These are phyloP conservation scores for Drosophila glabriapex DNA, from an alignment of 2,888 invertebrate species.

Conservation along the genomic window DNA sequence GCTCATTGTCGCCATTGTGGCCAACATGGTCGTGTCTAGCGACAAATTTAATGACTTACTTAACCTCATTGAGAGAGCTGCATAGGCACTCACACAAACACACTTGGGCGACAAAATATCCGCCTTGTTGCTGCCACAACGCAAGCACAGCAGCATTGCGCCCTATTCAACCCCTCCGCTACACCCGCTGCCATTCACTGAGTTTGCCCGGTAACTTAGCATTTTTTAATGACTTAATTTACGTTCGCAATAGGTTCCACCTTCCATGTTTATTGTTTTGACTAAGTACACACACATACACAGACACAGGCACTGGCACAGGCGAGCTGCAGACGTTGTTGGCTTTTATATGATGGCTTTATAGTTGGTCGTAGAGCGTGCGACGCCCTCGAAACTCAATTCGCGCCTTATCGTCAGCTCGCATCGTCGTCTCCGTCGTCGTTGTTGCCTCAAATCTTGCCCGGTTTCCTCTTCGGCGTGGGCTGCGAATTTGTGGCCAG, in stretches of 20 bases:
- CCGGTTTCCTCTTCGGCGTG: slow-evolving; percentile 71
- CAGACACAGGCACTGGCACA: slow-evolving; percentile 1
- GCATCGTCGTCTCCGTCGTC: slow-evolving; percentile 55
- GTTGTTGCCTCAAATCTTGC: slow-evolving; percentile 53
- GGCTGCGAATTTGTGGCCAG: slow-evolving; percentile 67
- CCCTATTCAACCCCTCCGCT: slow-evolving; percentile 1
- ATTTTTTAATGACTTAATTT: slow-evolving; percentile 85
- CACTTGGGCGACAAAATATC: slow-evolving; percentile 52
- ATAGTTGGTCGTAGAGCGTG: slow-evolving; percentile 72
- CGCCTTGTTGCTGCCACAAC: slow-evolving; percentile 52
- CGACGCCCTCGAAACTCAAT: slow-evolving; percentile 76
- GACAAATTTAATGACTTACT: slow-evolving; percentile 84
- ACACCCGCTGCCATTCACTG: slow-evolving; percentile 19
- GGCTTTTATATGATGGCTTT: slow-evolving; percentile 61
- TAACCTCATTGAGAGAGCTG: slow-evolving; percentile 70
- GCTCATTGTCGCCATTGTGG: slow-evolving; percentile 71
- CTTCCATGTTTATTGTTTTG: slow-evolving; percentile 83
- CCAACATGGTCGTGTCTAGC: slow-evolving; percentile 82
- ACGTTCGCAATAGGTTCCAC: slow-evolving; percentile 83
- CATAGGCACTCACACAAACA: slow-evolving; percentile 33
- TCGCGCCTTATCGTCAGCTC: slow-evolving; percentile 70
- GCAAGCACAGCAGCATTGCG: slow-evolving; percentile 28
- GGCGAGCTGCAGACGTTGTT: slow-evolving; percentile 21
- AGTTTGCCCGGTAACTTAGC: slow-evolving; percentile 68
- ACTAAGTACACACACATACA: slow-evolving; percentile 64